phyloP scores from a whole-genome alignment of 2,797 vertebrate genomes.

The Bradypus variegatus region DNA sequence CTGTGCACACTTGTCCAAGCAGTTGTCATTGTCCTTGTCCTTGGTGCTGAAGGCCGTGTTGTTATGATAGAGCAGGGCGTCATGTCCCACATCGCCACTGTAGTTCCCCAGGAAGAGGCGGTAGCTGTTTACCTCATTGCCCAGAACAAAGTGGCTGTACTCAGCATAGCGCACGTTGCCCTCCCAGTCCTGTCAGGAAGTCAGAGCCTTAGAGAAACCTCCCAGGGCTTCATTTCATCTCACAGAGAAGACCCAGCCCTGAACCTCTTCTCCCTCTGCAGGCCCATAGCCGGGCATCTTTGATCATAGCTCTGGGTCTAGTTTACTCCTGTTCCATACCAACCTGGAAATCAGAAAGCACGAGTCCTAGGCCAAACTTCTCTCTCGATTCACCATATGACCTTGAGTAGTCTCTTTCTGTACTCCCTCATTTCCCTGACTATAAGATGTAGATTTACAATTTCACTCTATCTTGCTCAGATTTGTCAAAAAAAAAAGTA shows the following conservation, averaged over 20 bases:
- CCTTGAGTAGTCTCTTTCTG: neutral
- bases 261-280: neutral
- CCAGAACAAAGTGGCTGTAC: constrained; percentile 85
- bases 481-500: neutral
- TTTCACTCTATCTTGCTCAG: neutral
- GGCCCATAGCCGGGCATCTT: neutral
- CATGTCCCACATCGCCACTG: constrained; percentile 82
- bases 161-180: constrained; percentile 84
- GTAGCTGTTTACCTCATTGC: constrained; percentile 92
- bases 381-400: neutral
- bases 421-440: neutral
- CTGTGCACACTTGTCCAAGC: constrained; percentile 88
- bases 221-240: neutral
- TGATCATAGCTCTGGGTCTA: neutral
- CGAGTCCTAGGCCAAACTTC: neutral
- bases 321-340: neutral
- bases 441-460: neutral
- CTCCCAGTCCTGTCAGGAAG: constrained; percentile 87
- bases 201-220: neutral
- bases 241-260: neutral
- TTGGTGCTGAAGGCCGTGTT: constrained; percentile 98
- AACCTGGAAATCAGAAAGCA: neutral
- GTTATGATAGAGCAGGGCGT: constrained; percentile 95
- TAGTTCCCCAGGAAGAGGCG: constrained; percentile 91
- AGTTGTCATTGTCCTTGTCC: constrained; percentile 98